phyloP scores from a whole-genome alignment of 2,797 vertebrate species.

The Arremon aurantiirostris region DNA sequence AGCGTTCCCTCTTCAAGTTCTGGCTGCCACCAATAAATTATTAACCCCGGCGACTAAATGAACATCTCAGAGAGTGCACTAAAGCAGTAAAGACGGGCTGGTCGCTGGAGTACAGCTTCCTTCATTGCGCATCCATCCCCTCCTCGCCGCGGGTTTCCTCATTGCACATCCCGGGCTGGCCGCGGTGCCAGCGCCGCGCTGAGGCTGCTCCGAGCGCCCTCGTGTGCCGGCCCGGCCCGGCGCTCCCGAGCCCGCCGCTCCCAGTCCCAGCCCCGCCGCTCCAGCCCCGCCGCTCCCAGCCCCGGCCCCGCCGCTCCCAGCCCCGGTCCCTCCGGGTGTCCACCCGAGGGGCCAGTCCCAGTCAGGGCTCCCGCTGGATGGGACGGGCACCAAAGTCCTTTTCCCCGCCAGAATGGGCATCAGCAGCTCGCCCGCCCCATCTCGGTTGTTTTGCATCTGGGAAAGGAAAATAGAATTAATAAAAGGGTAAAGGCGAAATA shows the following conservation, averaged over 20 bases:
- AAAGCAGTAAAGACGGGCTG: neutral
- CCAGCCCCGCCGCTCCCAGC: neutral
- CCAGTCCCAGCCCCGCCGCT: neutral
- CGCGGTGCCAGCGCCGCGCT: neutral
- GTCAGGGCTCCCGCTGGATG: rapidly evolving
- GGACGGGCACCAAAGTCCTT: neutral
- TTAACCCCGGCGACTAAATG: neutral
- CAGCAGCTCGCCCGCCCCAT: rapidly evolving
- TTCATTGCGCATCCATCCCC: neutral
- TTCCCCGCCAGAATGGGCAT: rapidly evolving
- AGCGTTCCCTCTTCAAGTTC: neutral
- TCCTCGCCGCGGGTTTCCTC: neutral
- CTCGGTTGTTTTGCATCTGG: rapidly evolving
- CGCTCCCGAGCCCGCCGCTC: neutral
- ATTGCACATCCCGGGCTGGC: neutral
- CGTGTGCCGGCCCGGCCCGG: neutral
- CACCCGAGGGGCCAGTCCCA: rapidly evolving
- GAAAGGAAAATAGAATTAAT: neutral
- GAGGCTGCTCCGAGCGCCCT: slow-evolving; percentile 2
- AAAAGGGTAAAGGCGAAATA: neutral
- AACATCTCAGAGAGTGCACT: neutral
- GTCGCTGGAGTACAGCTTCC: neutral
- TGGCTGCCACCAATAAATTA: neutral
- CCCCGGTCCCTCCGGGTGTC: neutral
- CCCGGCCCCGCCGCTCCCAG: too few species aligned